Base-by-base conservation (phyloP, 2,888 invertebrate genomes). In the Xanthorhoe spadicearia region DNA sequence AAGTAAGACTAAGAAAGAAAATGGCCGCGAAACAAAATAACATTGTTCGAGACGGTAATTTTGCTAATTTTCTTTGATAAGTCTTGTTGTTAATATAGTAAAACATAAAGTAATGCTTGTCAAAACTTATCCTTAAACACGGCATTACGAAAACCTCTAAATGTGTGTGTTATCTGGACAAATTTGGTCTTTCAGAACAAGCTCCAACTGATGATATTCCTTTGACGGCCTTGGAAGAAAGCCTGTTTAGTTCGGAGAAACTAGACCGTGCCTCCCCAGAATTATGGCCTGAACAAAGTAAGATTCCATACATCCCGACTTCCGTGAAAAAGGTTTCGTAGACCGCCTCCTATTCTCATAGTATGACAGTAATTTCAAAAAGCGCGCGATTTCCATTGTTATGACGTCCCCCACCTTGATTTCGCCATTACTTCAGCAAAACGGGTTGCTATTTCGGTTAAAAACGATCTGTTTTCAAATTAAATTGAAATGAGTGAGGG, bases 281-380 rank as follows among this genome's bases (percentile, higher is more conserved):
- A 84, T 89, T 99, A 80, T 99, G 99, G 99, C 98, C 98, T 23
- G 98, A 98, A 89, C 97, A 97, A 93, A 97, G 98, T 98, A 94
- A 95, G 96, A 55, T 67, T 32, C 53, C 54, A 5, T 13, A 57
- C 2, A 18, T 5, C 48, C 13, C 38, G 64, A 52, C 53, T 18
- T 52, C 28, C 43, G 8, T 35, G 50, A 18, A 57, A 50, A 19
- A 48, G 51, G 65, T 56, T 23, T 23, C n/a, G 32, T 71, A 55
- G 57, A 61, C 62, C 66, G 38, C 54, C 38, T 63, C 66, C n/a
- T n/a, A n/a, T n/a, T n/a, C n/a, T n/a, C n/a, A n/a, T n/a, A n/a
- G n/a, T n/a, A 46, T 54, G 43, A 57, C 58, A 66, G 55, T 57
- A 76, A 81, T 89, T 92, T 89, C 74, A 91, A 93, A 90, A 86